Evolutionary conservation across 2,888 invertebrate genomes (phyloP), one percentile per base, ranked within the genome.

Genomic region (Ommatoiulus sabulosus): DNA sequence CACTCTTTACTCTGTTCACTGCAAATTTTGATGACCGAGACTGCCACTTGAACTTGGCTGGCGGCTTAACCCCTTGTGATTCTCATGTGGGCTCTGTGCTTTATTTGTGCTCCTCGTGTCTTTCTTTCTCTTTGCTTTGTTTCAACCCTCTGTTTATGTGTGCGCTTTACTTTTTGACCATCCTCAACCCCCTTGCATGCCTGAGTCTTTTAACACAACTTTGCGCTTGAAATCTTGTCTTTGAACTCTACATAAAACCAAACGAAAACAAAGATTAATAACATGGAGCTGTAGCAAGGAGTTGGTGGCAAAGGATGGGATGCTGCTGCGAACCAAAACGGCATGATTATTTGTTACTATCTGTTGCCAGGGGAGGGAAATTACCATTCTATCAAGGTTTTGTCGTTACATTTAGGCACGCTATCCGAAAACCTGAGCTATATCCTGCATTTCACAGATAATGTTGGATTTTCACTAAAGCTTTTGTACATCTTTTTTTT

Each of bases 201-300:
- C 84, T 63, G 86, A 63, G 87, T 89, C 89, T 87, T 88, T 89
- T 89, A 89, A 87, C 72, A 72, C 88, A 89, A 89, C 89, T 88
- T 89, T 89, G 85, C 52, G 87, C 89, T 89, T 89, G 89, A 52
- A 44, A 85, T 87, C 89, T 89, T 89, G 89, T 86, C 89, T 89
- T 89, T 89, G 86, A 89, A 84, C 48, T 89, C 89, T 89, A 89
- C 86, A 89, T 88, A 89, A 89, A 89, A 89, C 87, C 89, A 89
- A 89, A 89, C 89, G 89, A 89, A 88, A 89, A 89, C 86, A 89
- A 89, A 85, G 72, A 88, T 52, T 57, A 52, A 48, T 87, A 44
- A 52, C 48, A 20, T 20, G 72, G 72, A 7, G 86, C 86, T 20
- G 43, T 43, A 44, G 44, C 20, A 6, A n/a, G 10, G 43, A 43